Percentiles rank a stretch among this genome's conserved stretches.
Conservation (phyloP, 2,113 vertebrate species). For the Noctilio leporinus region DNA sequence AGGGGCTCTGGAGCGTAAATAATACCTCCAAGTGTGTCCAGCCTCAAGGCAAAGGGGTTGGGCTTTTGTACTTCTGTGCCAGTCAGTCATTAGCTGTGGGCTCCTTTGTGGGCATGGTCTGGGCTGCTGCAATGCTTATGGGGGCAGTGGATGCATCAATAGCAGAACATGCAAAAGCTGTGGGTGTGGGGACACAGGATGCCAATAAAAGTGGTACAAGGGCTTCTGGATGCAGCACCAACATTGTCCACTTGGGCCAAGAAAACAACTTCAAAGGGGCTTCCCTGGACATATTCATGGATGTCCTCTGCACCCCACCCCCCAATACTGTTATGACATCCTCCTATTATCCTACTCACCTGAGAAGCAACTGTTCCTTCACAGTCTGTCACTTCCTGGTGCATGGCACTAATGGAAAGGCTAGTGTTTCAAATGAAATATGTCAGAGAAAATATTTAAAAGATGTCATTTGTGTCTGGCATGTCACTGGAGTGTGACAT, state of each 20-base stretch:
- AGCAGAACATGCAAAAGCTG: background rate
- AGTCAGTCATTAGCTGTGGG: background rate
- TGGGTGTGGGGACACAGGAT: background rate
- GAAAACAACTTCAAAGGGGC: background rate
- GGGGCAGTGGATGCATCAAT: background rate
- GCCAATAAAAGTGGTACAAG: background rate
- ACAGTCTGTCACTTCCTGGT: constrained; percentile 55
- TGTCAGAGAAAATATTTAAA: constrained; percentile 71
- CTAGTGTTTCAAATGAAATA: constrained; percentile 64
- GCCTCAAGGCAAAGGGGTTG: background rate
- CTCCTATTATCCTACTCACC: background rate
- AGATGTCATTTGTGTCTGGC: constrained; percentile 49
- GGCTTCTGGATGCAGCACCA: background rate
- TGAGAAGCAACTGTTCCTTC: background rate
- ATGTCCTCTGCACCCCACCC: background rate
- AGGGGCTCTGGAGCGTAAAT: background rate
- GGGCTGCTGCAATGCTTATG: background rate
- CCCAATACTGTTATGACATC: background rate
- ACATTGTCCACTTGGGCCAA: background rate
- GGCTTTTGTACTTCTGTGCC: background rate
- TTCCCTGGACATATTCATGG: background rate
- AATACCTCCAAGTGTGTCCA: background rate
- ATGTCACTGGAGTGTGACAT: constrained; percentile 60
- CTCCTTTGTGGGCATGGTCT: background rate
- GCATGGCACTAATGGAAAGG: constrained; percentile 56